These are phyloP conservation scores for Sminthurinus signatus DNA, from an alignment of 1,140 invertebrate genomes.

Conservation along the genomic window DNA sequence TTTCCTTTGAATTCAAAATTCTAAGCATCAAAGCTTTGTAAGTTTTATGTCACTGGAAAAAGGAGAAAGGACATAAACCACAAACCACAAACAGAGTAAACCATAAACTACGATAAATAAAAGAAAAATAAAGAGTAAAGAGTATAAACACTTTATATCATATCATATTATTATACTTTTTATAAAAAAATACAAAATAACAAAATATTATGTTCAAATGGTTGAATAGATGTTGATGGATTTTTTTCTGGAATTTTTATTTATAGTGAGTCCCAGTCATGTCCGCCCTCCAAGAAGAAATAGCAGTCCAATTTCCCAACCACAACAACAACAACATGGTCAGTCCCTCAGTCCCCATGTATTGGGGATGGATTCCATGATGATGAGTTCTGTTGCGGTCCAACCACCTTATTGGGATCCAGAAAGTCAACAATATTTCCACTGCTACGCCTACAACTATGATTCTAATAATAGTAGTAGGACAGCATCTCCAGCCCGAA, in stretches of 20 bases:
- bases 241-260: background rate
- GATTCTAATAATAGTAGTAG: slow-evolving; percentile 2
- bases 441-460: background rate
- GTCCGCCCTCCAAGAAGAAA: background rate
- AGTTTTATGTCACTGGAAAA: too few species aligned
- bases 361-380: too few species aligned
- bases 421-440: slow-evolving; percentile 13
- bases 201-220: too few species aligned
- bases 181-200: too few species aligned
- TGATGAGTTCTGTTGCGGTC: slow-evolving; percentile 3
- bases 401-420: slow-evolving; percentile 14
- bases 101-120: too few species aligned
- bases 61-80: too few species aligned
- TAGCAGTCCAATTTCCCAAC: slow-evolving; percentile 5
- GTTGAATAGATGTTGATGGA: background rate
- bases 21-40: too few species aligned
- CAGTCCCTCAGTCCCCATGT: background rate
- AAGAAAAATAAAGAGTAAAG: too few species aligned
- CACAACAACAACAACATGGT: background rate
- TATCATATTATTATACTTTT: too few species aligned
- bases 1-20: too few species aligned
- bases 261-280: slow-evolving; percentile 11
- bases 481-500: background rate
- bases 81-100: too few species aligned
- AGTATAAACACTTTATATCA: too few species aligned